Evolutionary conservation across 1,140 invertebrate species (phyloP), one percentile per base, ranked within the genome.

Genomic region (Zaprionus ornatus): DNA sequence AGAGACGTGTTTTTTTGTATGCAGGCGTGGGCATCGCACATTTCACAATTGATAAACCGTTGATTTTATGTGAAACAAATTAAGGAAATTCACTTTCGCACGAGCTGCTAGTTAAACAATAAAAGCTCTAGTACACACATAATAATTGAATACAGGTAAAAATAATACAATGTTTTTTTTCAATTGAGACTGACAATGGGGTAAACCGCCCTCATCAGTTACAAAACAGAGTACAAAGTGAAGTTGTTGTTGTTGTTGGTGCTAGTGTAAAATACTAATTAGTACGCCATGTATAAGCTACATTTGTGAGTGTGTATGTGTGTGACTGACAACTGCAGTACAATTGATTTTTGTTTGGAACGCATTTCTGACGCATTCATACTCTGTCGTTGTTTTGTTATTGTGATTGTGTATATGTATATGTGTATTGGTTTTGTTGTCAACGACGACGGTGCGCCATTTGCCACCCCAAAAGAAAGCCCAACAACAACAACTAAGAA

Each of bases 331-430:
- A 69, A 29, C 23, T 54, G 55, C 45, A 60, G 10, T 82, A 52
- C 56, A 80, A 86, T 86, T 87, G 80, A 87, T 87, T 87, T 87
- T 84, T 77, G 55, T 71, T 67, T 79, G 42, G 56, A 52, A 56
- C 27, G 55, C n/a, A 45, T 69, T 61, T 54, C 35, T 79, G 73
- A 66, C 56, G 73, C 73, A 70, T 67, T 66, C 37, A 56, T n/a
- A 27, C 64, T 35, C 27, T 42, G 45, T 57, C 48, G 52, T 54
- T 61, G 48, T 75, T 56, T 67, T 83, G 37, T 56, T 72, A 42
- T 40, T 78, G 48, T 27, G 35, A 55, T 69, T 69, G 23, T 9
- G 12, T 42, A n/a, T 37, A 13, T 35, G 27, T 9, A 10, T 32
- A 9, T 52, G 9, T 50, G 54, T 67, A 73, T 74, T 57, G 59